These are phyloP conservation scores for Meandrusa payeni DNA, from an alignment of 2,888 invertebrate genomes.

Conservation along the genomic window DNA sequence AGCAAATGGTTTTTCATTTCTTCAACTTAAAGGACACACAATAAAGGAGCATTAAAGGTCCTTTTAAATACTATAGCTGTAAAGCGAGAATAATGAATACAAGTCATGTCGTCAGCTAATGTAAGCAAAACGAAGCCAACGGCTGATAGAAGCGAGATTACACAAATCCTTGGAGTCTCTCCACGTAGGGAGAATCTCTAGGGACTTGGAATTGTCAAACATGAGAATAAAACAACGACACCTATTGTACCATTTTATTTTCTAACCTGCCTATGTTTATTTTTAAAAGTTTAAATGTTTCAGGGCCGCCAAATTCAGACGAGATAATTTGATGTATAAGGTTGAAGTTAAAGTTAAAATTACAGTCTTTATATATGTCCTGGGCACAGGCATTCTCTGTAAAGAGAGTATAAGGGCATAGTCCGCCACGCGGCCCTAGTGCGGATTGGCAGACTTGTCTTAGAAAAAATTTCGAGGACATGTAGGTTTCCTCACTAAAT, in stretches of 20 bases:
- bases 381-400: too few species aligned
- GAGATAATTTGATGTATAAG: too few species aligned
- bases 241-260: constrained; percentile 10
- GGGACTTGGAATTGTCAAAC: constrained; percentile 16
- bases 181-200: constrained; percentile 23
- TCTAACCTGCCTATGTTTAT: constrained; percentile 1
- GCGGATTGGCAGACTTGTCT: too few species aligned
- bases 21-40: too few species aligned
- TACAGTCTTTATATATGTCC: too few species aligned
- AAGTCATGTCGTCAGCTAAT: constrained; percentile 35
- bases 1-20: too few species aligned
- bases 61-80: neutral
- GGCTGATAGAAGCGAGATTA: constrained; percentile 42
- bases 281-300: constrained; percentile 22
- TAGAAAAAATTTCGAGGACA: too few species aligned
- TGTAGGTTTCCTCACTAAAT: too few species aligned
- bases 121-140: constrained; percentile 35
- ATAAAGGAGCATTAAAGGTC: neutral
- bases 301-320: too few species aligned
- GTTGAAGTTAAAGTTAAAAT: too few species aligned
- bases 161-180: constrained; percentile 36
- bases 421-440: too few species aligned
- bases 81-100: constrained; percentile 12
- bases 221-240: neutral
- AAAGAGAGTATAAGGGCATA: too few species aligned